Conservation (phyloP, 2,113 vertebrate species). For the Aspiorhynchus laticeps region DNA sequence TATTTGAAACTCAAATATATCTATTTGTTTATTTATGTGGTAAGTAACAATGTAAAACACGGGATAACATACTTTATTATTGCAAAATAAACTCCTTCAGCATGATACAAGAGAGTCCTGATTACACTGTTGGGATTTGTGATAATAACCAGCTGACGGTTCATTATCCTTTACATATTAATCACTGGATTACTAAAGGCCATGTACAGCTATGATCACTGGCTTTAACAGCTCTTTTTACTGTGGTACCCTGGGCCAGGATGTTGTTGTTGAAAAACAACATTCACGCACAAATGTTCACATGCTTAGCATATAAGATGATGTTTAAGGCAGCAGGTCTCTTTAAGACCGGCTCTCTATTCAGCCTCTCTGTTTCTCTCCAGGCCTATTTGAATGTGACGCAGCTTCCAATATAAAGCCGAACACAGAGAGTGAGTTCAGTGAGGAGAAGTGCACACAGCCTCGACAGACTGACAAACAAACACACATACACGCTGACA, state of each 20-base stretch:
- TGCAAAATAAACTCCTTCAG: background rate
- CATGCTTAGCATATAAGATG: background rate
- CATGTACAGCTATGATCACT: background rate
- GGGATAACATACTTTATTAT: background rate
- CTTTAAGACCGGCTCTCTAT: conserved; percentile 53
- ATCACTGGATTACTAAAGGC: conserved; percentile 2
- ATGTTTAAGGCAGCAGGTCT: conserved; percentile 36
- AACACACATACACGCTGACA: conserved; percentile 45
- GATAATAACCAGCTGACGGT: conserved; percentile 6
- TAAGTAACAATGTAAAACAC: background rate
- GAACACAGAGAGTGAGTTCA: conserved; percentile 17
- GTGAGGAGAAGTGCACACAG: conserved; percentile 56
- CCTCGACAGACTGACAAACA: conserved; percentile 47
- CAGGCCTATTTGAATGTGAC: conserved; percentile 48
- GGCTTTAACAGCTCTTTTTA: background rate
- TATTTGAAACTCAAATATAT: background rate
- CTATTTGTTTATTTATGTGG: background rate
- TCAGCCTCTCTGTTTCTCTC: conserved; percentile 42
- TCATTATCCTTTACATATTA: background rate
- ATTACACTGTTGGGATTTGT: background rate
- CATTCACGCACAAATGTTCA: background rate
- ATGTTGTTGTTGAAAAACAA: background rate
- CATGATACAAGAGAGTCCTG: background rate
- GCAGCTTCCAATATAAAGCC: conserved; percentile 46
- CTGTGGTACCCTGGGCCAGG: background rate